phyloP scores from a whole-genome alignment of 2,888 invertebrate genomes.

The Tortricodes alternella region DNA sequence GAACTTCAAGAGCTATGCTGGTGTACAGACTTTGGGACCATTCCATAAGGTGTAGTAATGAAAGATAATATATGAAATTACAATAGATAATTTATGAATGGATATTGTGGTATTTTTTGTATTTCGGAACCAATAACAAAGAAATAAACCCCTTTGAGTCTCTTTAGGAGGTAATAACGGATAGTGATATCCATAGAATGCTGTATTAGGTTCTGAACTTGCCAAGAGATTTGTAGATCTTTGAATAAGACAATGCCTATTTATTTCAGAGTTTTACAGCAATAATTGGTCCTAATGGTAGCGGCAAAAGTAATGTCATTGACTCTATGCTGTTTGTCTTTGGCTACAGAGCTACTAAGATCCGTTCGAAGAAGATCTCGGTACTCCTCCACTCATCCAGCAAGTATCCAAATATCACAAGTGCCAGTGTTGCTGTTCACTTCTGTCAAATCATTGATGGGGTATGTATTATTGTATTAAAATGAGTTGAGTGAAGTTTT shows the following conservation, averaged over 20 bases:
- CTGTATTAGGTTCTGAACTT: background rate
- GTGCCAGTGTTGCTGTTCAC: constrained; percentile 94
- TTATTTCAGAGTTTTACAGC: constrained; percentile 93
- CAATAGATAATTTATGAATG: background rate
- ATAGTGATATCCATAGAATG: too few species aligned
- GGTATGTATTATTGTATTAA: constrained; percentile 65
- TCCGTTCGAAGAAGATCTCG: constrained; percentile 97
- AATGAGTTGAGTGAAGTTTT: too few species aligned
- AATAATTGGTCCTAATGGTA: constrained; percentile 99
- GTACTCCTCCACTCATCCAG: constrained; percentile 96
- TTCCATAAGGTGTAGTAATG: constrained; percentile 92
- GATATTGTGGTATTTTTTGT: too few species aligned
- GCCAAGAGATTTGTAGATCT: background rate
- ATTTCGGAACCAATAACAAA: too few species aligned
- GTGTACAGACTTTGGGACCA: constrained; percentile 92
- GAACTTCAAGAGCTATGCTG: constrained; percentile 98
- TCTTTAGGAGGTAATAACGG: too few species aligned
- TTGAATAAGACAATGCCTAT: background rate
- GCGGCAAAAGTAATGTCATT: constrained; percentile 99
- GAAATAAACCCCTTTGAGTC: too few species aligned
- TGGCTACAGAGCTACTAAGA: constrained; percentile 97
- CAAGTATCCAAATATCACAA: constrained; percentile 86
- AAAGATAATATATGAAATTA: background rate
- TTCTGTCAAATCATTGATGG: constrained; percentile 92
- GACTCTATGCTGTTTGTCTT: constrained; percentile 99